Conservation (phyloP, 2,888 invertebrate species). For the Entomobrya proxima region DNA sequence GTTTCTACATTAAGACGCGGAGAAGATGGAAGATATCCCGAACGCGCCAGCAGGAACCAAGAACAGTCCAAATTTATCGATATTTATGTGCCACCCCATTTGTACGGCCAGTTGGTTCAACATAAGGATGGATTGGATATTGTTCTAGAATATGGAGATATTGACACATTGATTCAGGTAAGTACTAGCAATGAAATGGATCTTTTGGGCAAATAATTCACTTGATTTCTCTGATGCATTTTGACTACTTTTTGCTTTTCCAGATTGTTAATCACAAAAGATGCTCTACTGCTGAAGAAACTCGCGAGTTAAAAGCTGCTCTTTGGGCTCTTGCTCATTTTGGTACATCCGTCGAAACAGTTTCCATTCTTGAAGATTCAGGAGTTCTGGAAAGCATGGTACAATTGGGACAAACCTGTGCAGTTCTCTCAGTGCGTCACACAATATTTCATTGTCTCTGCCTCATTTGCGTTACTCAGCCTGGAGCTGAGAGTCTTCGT, state of each 20-base stretch:
- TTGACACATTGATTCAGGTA: constrained; percentile 69
- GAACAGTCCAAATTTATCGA: constrained; percentile 76
- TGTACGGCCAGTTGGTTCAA: constrained; percentile 89
- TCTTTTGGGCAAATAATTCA: not conserved
- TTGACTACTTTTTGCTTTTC: constrained; percentile 32
- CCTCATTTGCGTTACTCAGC: constrained; percentile 88
- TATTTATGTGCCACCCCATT: constrained; percentile 84
- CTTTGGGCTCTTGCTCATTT: constrained; percentile 92
- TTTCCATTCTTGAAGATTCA: constrained; percentile 84
- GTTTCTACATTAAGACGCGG: constrained; percentile 89
- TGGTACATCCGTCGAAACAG: constrained; percentile 86
- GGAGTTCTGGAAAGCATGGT: constrained; percentile 80
- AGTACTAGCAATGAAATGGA: not conserved
- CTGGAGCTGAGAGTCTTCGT: constrained; percentile 87
- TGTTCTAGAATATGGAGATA: constrained; percentile 78
- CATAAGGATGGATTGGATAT: constrained; percentile 82
- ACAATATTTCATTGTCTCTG: constrained; percentile 93
- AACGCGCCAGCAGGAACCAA: constrained; percentile 81
- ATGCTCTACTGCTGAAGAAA: constrained; percentile 83
- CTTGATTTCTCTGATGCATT: not conserved
- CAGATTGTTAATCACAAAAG: constrained; percentile 79
- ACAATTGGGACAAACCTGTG: constrained; percentile 86
- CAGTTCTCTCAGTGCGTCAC: constrained; percentile 91
- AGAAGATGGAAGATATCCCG: constrained; percentile 86
- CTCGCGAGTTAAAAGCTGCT: constrained; percentile 89